These are phyloP conservation scores for Phengaris arion DNA, from an alignment of 2,888 invertebrate genomes.

Conservation along the genomic window DNA sequence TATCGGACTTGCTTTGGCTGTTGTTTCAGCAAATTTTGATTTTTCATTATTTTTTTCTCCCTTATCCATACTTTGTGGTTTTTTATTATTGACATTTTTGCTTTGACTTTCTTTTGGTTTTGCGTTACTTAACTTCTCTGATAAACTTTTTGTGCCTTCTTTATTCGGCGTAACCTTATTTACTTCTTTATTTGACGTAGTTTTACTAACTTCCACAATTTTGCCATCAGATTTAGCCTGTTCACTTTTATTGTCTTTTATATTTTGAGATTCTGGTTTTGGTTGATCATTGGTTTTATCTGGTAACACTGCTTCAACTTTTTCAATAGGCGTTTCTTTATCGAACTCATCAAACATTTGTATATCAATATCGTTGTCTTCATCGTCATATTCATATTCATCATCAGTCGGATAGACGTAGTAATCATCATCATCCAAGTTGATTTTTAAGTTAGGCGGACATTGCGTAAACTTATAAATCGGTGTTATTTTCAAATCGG, in stretches of 20 bases:
- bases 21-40: neutral
- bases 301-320: neutral
- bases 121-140: neutral
- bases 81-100: neutral
- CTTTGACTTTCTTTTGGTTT: neutral
- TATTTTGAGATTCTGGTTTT: slow-evolving; percentile 14
- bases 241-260: neutral
- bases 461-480: slow-evolving; percentile 56
- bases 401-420: slow-evolving; percentile 35
- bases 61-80: neutral
- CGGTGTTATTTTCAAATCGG: slow-evolving; percentile 52
- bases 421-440: slow-evolving; percentile 43
- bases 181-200: neutral
- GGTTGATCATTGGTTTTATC: neutral
- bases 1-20: neutral
- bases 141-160: neutral
- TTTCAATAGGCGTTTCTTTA: slow-evolving; percentile 11
- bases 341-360: neutral
- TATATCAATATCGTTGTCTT: slow-evolving; percentile 19
- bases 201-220: neutral
- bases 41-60: neutral
- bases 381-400: slow-evolving; percentile 35
- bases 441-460: slow-evolving; percentile 52
- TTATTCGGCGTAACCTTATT: neutral
- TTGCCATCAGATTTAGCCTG: neutral